A percentile compares a stretch with the other conserved stretches of the same genome.
These are phyloP conservation scores for Polypedilum vanderplanki DNA, from an alignment of 1,140 invertebrate genomes.

Conservation along the genomic window DNA sequence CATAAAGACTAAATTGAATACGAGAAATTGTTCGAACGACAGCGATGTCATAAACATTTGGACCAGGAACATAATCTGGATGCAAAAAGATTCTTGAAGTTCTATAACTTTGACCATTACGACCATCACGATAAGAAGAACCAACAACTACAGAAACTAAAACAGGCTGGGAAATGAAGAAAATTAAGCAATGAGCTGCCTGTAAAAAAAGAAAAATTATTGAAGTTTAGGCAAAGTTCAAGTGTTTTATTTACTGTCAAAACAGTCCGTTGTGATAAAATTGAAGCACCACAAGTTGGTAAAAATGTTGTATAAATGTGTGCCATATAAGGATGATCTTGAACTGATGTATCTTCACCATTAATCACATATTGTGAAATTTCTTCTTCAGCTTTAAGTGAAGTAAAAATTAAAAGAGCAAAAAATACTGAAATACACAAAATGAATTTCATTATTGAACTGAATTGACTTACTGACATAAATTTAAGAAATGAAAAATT, in stretches of 20 bases:
- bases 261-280: neutral
- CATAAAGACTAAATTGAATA: neutral
- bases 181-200: neutral
- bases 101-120: neutral
- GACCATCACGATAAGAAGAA: neutral
- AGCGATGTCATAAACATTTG: neutral
- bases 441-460: neutral
- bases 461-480: too few relatives aligned
- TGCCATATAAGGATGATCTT: neutral
- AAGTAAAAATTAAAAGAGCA: neutral
- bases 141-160: neutral
- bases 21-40: neutral
- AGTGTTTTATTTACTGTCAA: too few relatives aligned
- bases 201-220: neutral
- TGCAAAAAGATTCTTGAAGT: neutral
- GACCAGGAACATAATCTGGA: neutral
- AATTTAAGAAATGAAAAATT: neutral
- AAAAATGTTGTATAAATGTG: neutral
- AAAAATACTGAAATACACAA: neutral
- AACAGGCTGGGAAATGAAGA: neutral
- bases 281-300: neutral
- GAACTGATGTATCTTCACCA: neutral
- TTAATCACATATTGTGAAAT: neutral
- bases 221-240: too few relatives aligned
- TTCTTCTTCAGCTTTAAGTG: neutral